A percentile compares a stretch with the other conserved stretches of the same genome.
Evolutionary conservation across 2,888 invertebrate genomes (phyloP).

Genomic region (Caenorhabditis virilis): DNA sequence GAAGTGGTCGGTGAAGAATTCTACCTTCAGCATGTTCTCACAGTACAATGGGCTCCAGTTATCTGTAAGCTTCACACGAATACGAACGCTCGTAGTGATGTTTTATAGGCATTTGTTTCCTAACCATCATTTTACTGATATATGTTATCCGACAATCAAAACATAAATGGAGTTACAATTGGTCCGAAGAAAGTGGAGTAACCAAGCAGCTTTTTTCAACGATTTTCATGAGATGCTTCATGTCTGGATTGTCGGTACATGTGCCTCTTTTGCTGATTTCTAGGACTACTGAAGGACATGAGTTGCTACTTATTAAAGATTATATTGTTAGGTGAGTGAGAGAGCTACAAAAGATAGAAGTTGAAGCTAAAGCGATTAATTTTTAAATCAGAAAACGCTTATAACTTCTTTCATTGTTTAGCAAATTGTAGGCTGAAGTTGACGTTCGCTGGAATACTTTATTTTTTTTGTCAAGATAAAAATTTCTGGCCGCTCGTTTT

Average conservation of each 20-base stretch:
- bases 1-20: constrained; percentile 44
- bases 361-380: too few relatives aligned
- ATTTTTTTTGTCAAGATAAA: too few relatives aligned
- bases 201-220: constrained; percentile 37
- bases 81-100: too few relatives aligned
- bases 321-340: constrained; percentile 21
- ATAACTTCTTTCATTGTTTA: too few relatives aligned
- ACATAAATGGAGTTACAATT: constrained; percentile 52
- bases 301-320: constrained; percentile 38
- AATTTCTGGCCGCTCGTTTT: too few relatives aligned
- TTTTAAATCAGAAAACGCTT: too few relatives aligned
- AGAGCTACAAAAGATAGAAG: too few relatives aligned
- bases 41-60: constrained; percentile 44
- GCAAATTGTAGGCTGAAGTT: too few relatives aligned
- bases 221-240: constrained; percentile 45
- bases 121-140: constrained; percentile 22
- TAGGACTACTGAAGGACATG: constrained; percentile 28
- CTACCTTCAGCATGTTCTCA: constrained; percentile 31
- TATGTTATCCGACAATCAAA: constrained; percentile 41
- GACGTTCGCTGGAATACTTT: too few relatives aligned
- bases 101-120: constrained; percentile 24
- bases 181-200: constrained; percentile 40
- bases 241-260: constrained; percentile 42
- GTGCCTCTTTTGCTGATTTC: constrained; percentile 41
- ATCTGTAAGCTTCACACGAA: constrained; percentile 32